Conservation (phyloP, 2,888 invertebrate genomes). For the Oxytorus armatus region DNA sequence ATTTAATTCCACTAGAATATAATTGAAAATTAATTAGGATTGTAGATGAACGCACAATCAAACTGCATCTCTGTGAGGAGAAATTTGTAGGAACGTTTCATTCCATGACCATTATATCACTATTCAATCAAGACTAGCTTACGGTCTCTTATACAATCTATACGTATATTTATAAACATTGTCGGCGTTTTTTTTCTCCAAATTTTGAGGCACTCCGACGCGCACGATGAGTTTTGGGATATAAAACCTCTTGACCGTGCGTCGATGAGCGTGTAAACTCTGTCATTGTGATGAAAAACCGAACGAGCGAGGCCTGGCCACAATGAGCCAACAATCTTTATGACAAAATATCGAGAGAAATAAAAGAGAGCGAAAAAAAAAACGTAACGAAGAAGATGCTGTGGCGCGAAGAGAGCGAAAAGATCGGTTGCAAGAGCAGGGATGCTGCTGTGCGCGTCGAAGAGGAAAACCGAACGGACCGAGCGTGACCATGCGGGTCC, state of each 20-base stretch:
- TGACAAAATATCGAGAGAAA: slow-evolving; percentile 68
- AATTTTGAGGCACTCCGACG: slow-evolving; percentile 9
- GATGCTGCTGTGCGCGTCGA: slow-evolving; percentile 19
- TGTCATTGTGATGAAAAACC: slow-evolving; percentile 50
- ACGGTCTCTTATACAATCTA: neutral
- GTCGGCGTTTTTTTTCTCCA: neutral
- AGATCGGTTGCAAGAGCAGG: slow-evolving; percentile 5
- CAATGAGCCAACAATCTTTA: slow-evolving; percentile 68
- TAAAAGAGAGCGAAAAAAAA: slow-evolving; percentile 31
- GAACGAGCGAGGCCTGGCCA: slow-evolving; percentile 52
- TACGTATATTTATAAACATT: neutral
- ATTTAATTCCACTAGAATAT: neutral
- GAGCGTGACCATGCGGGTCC: slow-evolving; percentile 51
- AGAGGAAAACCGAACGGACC: slow-evolving; percentile 42
- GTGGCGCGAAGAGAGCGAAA: slow-evolving; percentile 6
- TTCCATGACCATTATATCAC: too few species aligned
- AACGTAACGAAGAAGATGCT: slow-evolving; percentile 22
- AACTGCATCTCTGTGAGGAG: too few species aligned
- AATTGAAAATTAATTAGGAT: too few species aligned
- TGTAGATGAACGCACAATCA: too few species aligned
- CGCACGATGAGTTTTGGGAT: neutral
- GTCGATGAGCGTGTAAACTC: slow-evolving; percentile 60
- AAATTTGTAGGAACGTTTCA: too few species aligned
- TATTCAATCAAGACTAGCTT: too few species aligned
- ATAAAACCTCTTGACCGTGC: neutral